Evolutionary conservation across 2,797 vertebrate genomes (phyloP).

Genomic region (Pseudomugil gertrudae): DNA sequence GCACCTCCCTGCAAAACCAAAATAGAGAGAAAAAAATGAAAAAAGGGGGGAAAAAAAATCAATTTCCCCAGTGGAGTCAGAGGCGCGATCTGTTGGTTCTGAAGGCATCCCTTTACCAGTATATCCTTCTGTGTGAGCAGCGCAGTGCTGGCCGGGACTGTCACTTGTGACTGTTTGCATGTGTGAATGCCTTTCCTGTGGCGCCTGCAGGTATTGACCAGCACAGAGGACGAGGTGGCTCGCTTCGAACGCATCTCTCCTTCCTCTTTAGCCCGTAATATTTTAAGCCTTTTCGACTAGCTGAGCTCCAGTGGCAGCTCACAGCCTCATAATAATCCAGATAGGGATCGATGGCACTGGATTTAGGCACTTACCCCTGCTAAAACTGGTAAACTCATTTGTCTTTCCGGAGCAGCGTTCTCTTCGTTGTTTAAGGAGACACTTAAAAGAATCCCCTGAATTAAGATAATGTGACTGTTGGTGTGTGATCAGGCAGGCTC

Average conservation of each 20-base stretch:
- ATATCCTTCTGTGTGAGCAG: conserved; percentile 26
- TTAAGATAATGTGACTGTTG: conserved; percentile 80
- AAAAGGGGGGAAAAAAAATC: conserved; percentile 81
- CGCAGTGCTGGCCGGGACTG: conserved; percentile 43
- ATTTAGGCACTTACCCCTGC: conserved; percentile 77
- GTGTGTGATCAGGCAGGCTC: conserved; percentile 72
- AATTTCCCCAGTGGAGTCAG: conserved; percentile 88
- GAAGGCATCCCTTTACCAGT: conserved; percentile 84
- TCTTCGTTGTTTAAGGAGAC: conserved; percentile 72
- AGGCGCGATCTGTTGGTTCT: conserved; percentile 79
- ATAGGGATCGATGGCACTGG: conserved; percentile 74
- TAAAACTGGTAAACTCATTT: conserved; percentile 78
- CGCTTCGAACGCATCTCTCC: conserved; percentile 51
- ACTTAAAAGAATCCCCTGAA: conserved; percentile 74
- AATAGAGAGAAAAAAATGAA: conserved; percentile 19
- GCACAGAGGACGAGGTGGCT: conserved; percentile 58
- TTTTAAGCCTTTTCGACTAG: conserved; percentile 68
- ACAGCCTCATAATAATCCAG: conserved; percentile 70
- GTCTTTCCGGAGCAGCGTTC: conserved; percentile 65
- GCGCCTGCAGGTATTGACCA: conserved; percentile 77
- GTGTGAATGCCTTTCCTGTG: conserved; percentile 66
- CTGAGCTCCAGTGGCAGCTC: conserved; percentile 64
- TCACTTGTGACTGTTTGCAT: conserved; percentile 61
- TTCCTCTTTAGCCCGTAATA: conserved; percentile 62
- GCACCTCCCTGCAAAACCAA: conserved; percentile 75